Base-by-base conservation (phyloP, 2,113 vertebrate genomes). In the Mormoops blainvillei region DNA sequence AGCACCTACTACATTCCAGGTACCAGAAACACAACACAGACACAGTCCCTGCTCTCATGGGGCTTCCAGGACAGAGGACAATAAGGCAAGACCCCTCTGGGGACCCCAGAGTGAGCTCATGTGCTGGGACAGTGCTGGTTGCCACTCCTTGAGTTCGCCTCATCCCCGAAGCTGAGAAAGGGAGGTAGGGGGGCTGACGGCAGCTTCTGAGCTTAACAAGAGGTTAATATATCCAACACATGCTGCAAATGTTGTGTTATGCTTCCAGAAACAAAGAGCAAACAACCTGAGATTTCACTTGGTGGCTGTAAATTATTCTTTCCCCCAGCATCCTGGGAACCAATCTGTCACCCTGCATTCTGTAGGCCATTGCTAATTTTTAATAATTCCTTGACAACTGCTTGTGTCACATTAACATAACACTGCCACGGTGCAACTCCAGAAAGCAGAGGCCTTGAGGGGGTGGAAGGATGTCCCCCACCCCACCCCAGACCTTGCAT, bases 331-430 rank as follows among this genome's bases (percentile, higher is more conserved):
- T 78, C 77, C 48, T 74, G 77, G 81, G 87, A 61, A 94, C 76
- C 95, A 76, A 93, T 95, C 96, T 97, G 96, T 89, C 86, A 96
- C 86, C 77, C 83, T 91, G 67, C 50, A 26, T 86, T 91, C 87
- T 41, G 78, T 73, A 91, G 86, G 45, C 89, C 95, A 76, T 54
- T 43, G 78, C 48, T 91, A 97, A 97, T 96, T 96, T 97, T 96
- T 95, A 97, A 96, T 96, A 93, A 97, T 96, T 88, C 91, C 61
- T 77, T 94, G 74, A 97, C 68, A 96, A 89, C 76, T 33, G 48
- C 50, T 91, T 81, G 13, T 18, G 92, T 56, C 31, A 11, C 45
- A 61, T 94, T 83, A 92, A 81, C 54, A 74, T 33, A 87, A 20
- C 3, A 22, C 52, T 52, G 45, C 82, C 56, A 20, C 3, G 1